Evolutionary conservation across 2,113 vertebrate species (phyloP), one percentile per base, ranked within the genome.

Genomic region (Gila orcuttii): DNA sequence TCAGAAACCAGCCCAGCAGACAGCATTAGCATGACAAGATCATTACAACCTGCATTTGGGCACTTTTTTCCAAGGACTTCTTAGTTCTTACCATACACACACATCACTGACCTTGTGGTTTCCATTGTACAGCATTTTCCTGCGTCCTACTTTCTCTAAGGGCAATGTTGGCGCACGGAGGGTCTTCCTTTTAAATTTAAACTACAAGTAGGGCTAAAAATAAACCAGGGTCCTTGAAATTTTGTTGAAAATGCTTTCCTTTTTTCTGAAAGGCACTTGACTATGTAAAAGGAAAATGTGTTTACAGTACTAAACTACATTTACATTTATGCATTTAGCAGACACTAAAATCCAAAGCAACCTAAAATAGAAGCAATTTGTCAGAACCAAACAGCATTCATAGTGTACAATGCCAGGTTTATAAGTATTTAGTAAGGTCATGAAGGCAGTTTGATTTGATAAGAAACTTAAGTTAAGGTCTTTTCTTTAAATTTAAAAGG

Each of bases 171-270:
- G 52, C 10, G 82, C 71, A 21, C 25, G 19, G 59, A 76, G 77
- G 87, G 71, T 74, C 45, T 60, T 79, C 47, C 28, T 71, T 77
- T 57, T 83, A 71, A 45, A 79, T 88, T 87, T 79, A 80, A 82
- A 85, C 79, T 85, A 85, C 7, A 66, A 66, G 68, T 76, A 31
- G 33, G 59, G 52, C 80, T 83, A 87, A 87, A 89, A 80, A 87
- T 79, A 87, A 80, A 80, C 66, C 52, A 17, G 74, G 69, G 80
- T 80, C 74, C 86, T 86, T 75, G 64, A 47, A 6, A 84, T 66
- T 42, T 33, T 39, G 12, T 39, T 79, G 85, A 76, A 83, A 57
- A 55, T 28, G 50, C 79, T 55, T 86, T 55, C 83, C 47, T 28
- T 39, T 47, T 15, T 68, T 82, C 55, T 47, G 0, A 21, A 50